Conservation (phyloP, 2,797 vertebrate species). For the Decapterus maruadsi region DNA sequence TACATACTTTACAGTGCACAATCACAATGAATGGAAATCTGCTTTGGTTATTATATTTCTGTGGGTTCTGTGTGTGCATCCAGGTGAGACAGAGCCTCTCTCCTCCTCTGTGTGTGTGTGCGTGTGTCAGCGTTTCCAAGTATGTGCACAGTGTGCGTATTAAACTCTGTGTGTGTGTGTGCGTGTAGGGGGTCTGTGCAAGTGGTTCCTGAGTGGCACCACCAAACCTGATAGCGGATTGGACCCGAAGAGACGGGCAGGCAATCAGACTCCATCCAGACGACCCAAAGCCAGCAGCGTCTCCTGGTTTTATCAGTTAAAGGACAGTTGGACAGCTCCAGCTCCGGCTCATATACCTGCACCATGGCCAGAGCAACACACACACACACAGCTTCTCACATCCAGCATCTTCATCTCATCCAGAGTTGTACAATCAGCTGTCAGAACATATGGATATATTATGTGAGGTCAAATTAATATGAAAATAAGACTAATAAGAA, state of each 20-base stretch:
- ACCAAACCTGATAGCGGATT: slow-evolving; percentile 67
- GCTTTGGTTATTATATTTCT: slow-evolving; percentile 30
- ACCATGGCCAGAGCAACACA: neutral
- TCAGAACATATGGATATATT: neutral
- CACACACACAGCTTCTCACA: neutral
- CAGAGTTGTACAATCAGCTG: too few species aligned
- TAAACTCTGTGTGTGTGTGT: slow-evolving; percentile 8
- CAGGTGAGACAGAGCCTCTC: slow-evolving; percentile 33
- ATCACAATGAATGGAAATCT: slow-evolving; percentile 5
- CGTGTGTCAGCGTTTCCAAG: slow-evolving; percentile 15
- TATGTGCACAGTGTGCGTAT: slow-evolving; percentile 3
- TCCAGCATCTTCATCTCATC: neutral
- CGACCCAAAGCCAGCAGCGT: slow-evolving; percentile 33
- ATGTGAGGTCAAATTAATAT: neutral
- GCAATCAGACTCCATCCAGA: slow-evolving; percentile 64
- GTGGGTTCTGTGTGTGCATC: neutral
- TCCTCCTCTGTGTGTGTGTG: slow-evolving; percentile 15
- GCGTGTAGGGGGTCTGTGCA: slow-evolving; percentile 21
- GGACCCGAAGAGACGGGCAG: slow-evolving; percentile 47
- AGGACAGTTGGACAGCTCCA: slow-evolving; percentile 42
- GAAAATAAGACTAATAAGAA: neutral
- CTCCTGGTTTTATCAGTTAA: slow-evolving; percentile 56
- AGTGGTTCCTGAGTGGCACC: slow-evolving; percentile 60
- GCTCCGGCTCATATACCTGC: neutral
- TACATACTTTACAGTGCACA: slow-evolving; percentile 25